Evolutionary conservation across 2,113 vertebrate genomes (phyloP).

Genomic region (Melozone crissalis): DNA sequence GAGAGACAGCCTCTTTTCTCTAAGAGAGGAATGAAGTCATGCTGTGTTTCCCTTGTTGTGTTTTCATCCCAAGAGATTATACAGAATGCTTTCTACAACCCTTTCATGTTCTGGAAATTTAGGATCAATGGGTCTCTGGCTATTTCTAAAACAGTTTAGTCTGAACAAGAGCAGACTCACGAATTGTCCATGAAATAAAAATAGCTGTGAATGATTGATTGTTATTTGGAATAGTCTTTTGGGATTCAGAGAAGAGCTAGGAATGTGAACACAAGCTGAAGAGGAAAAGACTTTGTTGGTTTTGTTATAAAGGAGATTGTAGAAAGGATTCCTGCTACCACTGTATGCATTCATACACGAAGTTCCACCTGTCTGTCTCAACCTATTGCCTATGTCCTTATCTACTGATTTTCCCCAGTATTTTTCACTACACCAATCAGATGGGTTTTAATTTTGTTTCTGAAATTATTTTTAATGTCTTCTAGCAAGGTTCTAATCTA

Average conservation of each 20-base stretch:
- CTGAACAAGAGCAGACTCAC: not conserved
- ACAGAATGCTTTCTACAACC: not conserved
- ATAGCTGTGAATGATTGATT: not conserved
- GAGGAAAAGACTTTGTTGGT: not conserved
- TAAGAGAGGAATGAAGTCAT: not conserved
- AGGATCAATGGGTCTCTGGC: not conserved
- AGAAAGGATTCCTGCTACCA: not conserved
- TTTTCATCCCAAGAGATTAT: not conserved
- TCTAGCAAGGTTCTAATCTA: not conserved
- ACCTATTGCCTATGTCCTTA: not conserved
- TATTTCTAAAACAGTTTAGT: not conserved
- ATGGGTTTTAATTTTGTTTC: not conserved
- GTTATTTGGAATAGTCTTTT: not conserved
- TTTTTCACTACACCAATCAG: not conserved
- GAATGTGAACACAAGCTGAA: not conserved
- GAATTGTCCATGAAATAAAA: not conserved
- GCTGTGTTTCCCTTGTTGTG: not conserved
- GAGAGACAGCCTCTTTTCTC: not conserved
- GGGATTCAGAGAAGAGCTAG: not conserved
- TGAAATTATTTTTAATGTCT: not conserved
- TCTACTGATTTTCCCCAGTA: not conserved
- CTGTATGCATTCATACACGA: not conserved
- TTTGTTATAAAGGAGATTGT: not conserved
- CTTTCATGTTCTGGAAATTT: not conserved
- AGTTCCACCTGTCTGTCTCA: not conserved